phyloP scores from a whole-genome alignment of 2,797 vertebrate species.

The Sciurus carolinensis region DNA sequence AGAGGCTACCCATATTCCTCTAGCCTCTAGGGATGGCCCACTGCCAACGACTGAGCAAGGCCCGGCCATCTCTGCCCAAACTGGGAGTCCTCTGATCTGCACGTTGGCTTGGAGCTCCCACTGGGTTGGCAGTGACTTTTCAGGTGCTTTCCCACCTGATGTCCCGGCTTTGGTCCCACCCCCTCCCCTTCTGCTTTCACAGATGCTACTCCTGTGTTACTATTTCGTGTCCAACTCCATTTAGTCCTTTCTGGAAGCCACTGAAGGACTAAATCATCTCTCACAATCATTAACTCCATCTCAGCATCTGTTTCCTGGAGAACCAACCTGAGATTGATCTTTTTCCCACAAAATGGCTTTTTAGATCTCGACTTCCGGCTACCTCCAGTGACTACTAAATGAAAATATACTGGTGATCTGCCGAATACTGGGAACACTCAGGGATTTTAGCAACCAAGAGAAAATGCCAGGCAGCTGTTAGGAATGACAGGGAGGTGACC shows the following conservation, averaged over 20 bases:
- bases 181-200: neutral
- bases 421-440: neutral
- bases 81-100: neutral
- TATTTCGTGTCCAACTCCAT: neutral
- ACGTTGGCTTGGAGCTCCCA: neutral
- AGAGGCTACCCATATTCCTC: neutral
- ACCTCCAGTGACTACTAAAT: slow-evolving; percentile 3
- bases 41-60: neutral
- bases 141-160: neutral
- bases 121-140: neutral
- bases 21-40: neutral
- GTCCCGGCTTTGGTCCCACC: neutral
- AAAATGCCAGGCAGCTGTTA: slow-evolving; percentile 51
- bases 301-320: slow-evolving; percentile 34
- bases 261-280: slow-evolving; percentile 34
- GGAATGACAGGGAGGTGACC: neutral
- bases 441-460: neutral
- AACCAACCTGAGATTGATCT: slow-evolving; percentile 12
- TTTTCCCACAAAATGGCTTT: slow-evolving; percentile 25
- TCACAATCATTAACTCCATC: neutral
- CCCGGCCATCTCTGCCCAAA: neutral
- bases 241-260: slow-evolving; percentile 12
- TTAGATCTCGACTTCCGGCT: neutral
- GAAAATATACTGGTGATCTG: slow-evolving; percentile 31
- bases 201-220: neutral